These are phyloP conservation scores for Macaria liturata DNA, from an alignment of 2,888 invertebrate species.

Conservation along the genomic window DNA sequence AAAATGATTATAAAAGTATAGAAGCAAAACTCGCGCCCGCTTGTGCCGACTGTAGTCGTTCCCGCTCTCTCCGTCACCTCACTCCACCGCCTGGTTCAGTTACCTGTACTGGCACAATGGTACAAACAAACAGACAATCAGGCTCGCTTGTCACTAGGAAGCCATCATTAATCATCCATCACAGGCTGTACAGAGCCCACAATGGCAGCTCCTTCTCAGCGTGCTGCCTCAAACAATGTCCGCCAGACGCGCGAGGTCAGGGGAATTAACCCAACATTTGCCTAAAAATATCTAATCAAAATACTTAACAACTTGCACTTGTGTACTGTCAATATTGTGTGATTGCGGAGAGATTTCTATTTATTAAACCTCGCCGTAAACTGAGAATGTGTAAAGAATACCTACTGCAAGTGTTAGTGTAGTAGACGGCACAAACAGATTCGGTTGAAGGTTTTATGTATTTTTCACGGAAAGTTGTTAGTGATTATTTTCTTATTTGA, in stretches of 20 bases:
- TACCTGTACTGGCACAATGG: slow-evolving; percentile 51
- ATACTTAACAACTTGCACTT: slow-evolving; percentile 3
- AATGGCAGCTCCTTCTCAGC: neutral
- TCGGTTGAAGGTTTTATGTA: no score
- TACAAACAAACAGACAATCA: slow-evolving; percentile 61
- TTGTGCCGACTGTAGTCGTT: neutral
- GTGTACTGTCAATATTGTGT: no score
- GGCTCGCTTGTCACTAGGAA: slow-evolving; percentile 54
- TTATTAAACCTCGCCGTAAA: no score
- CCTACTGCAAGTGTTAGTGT: no score
- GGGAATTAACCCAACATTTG: slow-evolving; percentile 29
- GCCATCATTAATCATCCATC: slow-evolving; percentile 66
- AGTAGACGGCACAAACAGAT: no score
- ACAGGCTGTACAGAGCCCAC: slow-evolving; percentile 16
- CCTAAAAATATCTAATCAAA: slow-evolving; percentile 10
- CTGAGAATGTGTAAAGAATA: no score
- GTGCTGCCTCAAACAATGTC: no score
- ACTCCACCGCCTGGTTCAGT: slow-evolving; percentile 33
- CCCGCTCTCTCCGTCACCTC: slow-evolving; percentile 14
- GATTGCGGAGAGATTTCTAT: no score
- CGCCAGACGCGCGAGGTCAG: slow-evolving; percentile 23
- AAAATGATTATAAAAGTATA: no score
- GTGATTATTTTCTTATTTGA: no score
- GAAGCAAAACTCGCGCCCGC: no score
- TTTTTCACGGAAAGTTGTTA: no score